Conservation (phyloP, 1,140 invertebrate genomes). For the Drosophila pruinosa region DNA sequence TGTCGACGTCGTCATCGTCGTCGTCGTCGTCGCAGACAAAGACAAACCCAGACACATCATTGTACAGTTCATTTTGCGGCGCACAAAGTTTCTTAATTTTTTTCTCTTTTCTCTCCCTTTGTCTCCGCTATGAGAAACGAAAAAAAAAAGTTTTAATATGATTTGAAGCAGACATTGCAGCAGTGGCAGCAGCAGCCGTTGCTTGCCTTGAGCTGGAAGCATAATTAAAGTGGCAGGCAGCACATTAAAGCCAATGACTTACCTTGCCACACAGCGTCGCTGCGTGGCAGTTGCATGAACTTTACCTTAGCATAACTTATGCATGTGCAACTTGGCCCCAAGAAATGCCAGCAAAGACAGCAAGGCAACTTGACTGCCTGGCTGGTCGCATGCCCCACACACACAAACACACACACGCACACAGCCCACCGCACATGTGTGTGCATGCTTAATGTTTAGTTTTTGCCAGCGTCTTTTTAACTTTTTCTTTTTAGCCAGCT, state of each 20-base stretch:
- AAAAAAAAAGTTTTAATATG: constrained; percentile 75
- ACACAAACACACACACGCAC: background rate
- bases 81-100: constrained; percentile 75
- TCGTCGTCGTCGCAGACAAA: constrained; percentile 28
- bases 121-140: constrained; percentile 38
- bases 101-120: constrained; percentile 14
- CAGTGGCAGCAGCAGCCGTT: constrained; percentile 11
- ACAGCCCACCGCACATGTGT: constrained; percentile 31
- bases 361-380: too few species aligned
- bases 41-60: constrained; percentile 39
- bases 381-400: background rate
- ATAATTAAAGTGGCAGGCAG: constrained; percentile 60
- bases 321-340: constrained; percentile 54
- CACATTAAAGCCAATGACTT: constrained; percentile 44
- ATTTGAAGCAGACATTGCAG: constrained; percentile 69
- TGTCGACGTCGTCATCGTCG: background rate
- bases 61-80: constrained; percentile 76
- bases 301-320: constrained; percentile 63
- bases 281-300: constrained; percentile 44
- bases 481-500: constrained; percentile 55
- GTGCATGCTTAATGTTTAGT: constrained; percentile 45
- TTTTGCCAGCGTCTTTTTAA: constrained; percentile 35
- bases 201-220: constrained; percentile 4
- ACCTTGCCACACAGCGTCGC: background rate
- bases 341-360: constrained; percentile 20